Evolutionary conservation across 2,113 vertebrate genomes (phyloP).

Genomic region (Campylorhamphus procurvoides): DNA sequence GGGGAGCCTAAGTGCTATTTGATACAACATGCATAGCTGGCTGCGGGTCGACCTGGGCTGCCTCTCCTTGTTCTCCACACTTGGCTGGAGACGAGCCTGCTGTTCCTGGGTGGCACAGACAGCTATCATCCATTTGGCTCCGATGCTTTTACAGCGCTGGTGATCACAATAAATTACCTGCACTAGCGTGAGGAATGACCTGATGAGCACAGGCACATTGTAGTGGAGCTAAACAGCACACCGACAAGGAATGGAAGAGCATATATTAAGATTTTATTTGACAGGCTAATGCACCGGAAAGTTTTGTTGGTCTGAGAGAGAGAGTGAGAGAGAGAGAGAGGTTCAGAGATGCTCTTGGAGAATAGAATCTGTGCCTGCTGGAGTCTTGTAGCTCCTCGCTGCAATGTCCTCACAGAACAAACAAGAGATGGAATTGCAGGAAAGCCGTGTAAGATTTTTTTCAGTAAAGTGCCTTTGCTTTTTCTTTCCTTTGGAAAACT

Average conservation of each 20-base stretch:
- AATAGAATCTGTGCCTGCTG: not conserved
- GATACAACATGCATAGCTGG: not conserved
- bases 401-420: not conserved
- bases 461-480: not conserved
- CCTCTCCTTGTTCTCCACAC: not conserved
- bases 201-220: not conserved
- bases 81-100: not conserved
- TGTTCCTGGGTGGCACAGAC: not conserved
- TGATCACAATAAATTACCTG: not conserved
- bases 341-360: not conserved
- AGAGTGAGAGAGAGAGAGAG: not conserved
- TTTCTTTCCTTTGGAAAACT: fast-evolving
- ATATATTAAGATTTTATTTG: not conserved
- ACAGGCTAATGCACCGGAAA: not conserved
- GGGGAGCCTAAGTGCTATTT: not conserved
- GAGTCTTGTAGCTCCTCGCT: not conserved
- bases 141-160: not conserved
- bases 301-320: not conserved
- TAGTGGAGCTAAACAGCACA: not conserved
- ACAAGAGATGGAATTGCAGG: not conserved
- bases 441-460: not conserved
- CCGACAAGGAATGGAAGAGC: not conserved
- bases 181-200: not conserved
- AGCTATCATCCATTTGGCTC: not conserved
- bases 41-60: not conserved